phyloP scores from a whole-genome alignment of 2,113 vertebrate genomes.

The Clarias batrachus region DNA sequence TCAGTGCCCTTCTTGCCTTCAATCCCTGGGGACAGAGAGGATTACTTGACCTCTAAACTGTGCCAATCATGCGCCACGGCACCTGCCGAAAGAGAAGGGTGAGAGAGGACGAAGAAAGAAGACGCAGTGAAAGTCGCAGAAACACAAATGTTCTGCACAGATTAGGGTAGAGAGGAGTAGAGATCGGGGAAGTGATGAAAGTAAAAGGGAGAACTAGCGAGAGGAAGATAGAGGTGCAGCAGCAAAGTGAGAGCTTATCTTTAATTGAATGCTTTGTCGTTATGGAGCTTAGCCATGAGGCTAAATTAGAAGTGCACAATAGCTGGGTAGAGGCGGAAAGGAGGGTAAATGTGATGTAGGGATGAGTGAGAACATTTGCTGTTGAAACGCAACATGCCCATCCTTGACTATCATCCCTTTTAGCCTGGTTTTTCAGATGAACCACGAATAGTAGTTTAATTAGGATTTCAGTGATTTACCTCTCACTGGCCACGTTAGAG shows the following conservation, averaged over 20 bases:
- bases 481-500: not conserved
- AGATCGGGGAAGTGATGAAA: constrained; percentile 32
- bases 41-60: constrained; percentile 72
- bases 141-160: constrained; percentile 10
- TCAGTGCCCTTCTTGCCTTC: constrained; percentile 63
- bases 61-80: constrained; percentile 61
- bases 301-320: constrained; percentile 73
- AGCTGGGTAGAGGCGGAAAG: constrained; percentile 48
- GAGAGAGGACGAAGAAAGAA: not conserved
- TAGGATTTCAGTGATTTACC: constrained; percentile 14
- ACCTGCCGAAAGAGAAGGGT: constrained; percentile 15
- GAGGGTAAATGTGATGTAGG: constrained; percentile 3
- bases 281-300: constrained; percentile 69
- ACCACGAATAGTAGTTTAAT: constrained; percentile 31
- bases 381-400: not conserved
- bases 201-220: constrained; percentile 20
- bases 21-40: constrained; percentile 63
- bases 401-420: not conserved
- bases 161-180: constrained; percentile 41
- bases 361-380: constrained; percentile 34
- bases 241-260: constrained; percentile 66
- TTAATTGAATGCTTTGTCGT: constrained; percentile 76
- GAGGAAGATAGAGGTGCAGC: constrained; percentile 9
- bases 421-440: constrained; percentile 18
- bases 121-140: constrained; percentile 32